A percentile compares a stretch with the other conserved stretches of the same genome.
Evolutionary conservation across 2,797 vertebrate genomes (phyloP).

Genomic region (Danio albolineatus): DNA sequence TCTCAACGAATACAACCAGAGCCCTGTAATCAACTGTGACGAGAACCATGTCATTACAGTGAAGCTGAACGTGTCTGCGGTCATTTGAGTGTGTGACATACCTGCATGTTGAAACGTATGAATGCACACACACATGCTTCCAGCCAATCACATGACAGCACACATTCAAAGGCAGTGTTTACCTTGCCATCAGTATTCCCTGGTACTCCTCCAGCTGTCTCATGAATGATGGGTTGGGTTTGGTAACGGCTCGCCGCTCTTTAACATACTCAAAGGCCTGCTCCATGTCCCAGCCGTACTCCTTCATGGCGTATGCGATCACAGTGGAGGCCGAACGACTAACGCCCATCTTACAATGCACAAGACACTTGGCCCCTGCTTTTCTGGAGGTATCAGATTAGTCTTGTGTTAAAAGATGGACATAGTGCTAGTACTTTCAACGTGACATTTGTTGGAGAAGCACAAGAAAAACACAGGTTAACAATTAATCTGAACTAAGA

Average conservation of each 20-base stretch:
- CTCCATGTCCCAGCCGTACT: constrained; percentile 96
- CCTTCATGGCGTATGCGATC: constrained; percentile 98
- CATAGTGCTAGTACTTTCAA: neutral
- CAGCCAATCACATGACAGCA: constrained; percentile 1
- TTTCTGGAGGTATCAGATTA: constrained; percentile 78
- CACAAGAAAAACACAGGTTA: neutral
- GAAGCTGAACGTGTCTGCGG: neutral
- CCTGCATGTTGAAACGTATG: constrained; percentile 11
- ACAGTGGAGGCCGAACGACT: constrained; percentile 97
- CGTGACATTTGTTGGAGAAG: neutral
- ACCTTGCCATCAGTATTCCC: constrained; percentile 97
- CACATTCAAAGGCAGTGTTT: constrained; percentile 40
- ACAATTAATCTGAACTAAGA: constrained; percentile 1
- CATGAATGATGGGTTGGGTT: constrained; percentile 98
- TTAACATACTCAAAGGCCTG: constrained; percentile 93
- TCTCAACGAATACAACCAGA: constrained; percentile 17
- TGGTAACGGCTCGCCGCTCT: constrained; percentile 90
- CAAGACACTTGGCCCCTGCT: constrained; percentile 94
- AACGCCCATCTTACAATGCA: constrained; percentile 99
- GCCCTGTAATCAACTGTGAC: constrained; percentile 23
- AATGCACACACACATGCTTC: neutral
- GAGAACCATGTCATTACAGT: constrained; percentile 8
- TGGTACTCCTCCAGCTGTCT: constrained; percentile 97
- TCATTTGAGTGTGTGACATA: constrained; percentile 4
- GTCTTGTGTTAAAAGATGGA: constrained; percentile 15